phyloP scores from a whole-genome alignment of 2,113 vertebrate genomes.

The Mionectes macconnelli region DNA sequence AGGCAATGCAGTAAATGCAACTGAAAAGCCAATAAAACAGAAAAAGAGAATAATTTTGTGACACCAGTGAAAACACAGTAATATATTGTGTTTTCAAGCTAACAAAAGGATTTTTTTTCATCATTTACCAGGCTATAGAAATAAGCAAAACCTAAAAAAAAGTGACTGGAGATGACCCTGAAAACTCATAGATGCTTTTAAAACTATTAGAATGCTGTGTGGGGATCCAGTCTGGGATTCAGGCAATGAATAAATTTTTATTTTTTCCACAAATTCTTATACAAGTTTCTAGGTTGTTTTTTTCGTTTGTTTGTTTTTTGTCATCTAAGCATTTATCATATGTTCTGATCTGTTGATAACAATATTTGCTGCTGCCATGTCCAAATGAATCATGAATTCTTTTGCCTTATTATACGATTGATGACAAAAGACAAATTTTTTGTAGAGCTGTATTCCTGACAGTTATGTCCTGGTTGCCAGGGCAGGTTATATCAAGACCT shows the following conservation, averaged over 20 bases:
- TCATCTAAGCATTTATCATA: not conserved
- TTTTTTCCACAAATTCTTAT: not conserved
- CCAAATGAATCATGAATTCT: not conserved
- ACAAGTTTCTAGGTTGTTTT: fast-evolving
- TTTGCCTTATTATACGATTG: not conserved
- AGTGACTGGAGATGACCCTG: not conserved
- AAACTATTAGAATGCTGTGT: fast-evolving
- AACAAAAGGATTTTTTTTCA: not conserved
- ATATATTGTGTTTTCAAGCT: not conserved
- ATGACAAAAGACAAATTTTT: fast-evolving
- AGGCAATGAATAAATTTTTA: fast-evolving
- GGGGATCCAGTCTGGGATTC: not conserved
- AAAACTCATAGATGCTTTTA: not conserved
- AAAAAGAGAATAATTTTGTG: not conserved
- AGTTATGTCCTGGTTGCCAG: not conserved
- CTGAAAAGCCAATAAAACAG: not conserved
- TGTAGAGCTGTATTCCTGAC: not conserved
- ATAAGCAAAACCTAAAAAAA: not conserved
- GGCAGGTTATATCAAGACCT: not conserved
- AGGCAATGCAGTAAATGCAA: not conserved
- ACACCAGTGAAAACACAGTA: not conserved
- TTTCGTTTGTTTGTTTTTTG: not conserved
- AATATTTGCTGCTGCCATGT: not conserved
- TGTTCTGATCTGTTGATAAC: not conserved
- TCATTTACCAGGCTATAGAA: not conserved